phyloP scores from a whole-genome alignment of 2,888 invertebrate genomes.

The Caenorhabditis sp. region DNA sequence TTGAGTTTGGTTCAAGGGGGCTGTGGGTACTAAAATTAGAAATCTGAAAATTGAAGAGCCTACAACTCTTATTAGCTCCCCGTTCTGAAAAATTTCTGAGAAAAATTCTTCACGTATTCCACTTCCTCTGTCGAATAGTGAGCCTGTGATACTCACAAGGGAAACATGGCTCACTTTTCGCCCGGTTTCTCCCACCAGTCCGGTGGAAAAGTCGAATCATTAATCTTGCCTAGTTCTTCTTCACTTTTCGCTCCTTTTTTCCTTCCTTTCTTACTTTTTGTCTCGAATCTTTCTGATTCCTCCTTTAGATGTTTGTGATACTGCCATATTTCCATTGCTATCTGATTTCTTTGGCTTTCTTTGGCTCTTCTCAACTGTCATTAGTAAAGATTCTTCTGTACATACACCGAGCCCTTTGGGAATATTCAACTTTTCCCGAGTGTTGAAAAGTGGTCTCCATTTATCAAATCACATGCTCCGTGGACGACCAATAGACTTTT shows the following conservation, averaged over 20 bases:
- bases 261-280: background rate
- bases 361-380: too few species aligned
- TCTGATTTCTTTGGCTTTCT: background rate
- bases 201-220: slow-evolving; percentile 52
- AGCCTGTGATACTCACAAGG: slow-evolving; percentile 29
- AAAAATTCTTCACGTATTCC: background rate
- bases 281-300: slow-evolving; percentile 18
- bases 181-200: background rate
- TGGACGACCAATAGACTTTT: background rate
- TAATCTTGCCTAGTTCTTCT: slow-evolving; percentile 64
- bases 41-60: too few species aligned
- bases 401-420: background rate
- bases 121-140: background rate
- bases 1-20: too few species aligned
- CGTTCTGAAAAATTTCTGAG: background rate
- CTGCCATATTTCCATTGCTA: background rate
- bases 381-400: background rate
- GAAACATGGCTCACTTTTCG: slow-evolving; percentile 36
- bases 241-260: slow-evolving; percentile 11
- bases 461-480: slow-evolving; percentile 49
- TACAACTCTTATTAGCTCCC: slow-evolving; percentile 2
- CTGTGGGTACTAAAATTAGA: too few species aligned
- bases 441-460: slow-evolving; percentile 36
- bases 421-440: background rate
- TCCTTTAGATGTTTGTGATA: background rate